phyloP scores from a whole-genome alignment of 37 sponge, comb jelly and placozoan species.

The Beroe ovata region DNA sequence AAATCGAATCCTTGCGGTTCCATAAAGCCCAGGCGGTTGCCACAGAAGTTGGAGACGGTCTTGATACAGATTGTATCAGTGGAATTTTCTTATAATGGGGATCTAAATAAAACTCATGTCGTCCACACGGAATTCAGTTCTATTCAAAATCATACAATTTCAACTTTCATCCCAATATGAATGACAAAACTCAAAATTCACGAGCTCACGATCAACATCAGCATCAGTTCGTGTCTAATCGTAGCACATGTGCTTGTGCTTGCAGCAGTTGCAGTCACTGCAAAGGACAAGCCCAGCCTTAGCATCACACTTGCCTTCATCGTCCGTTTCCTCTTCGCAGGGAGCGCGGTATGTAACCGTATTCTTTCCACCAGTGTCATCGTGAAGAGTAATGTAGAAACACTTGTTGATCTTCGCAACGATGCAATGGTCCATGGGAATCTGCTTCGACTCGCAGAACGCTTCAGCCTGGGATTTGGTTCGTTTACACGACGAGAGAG shows the following conservation, averaged over 20 bases:
- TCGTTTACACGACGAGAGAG: background rate
- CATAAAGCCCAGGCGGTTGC: too few species aligned
- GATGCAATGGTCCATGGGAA: background rate
- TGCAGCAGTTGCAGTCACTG: too few species aligned
- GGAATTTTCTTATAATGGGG: too few species aligned
- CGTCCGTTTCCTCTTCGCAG: background rate
- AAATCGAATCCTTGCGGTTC: too few species aligned
- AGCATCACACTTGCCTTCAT: background rate
- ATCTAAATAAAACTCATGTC: too few species aligned
- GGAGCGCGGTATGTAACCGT: background rate
- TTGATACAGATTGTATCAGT: too few species aligned
- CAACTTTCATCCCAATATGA: too few species aligned
- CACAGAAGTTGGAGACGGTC: too few species aligned
- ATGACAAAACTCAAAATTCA: too few species aligned
- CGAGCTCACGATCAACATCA: too few species aligned
- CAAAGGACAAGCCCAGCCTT: conserved; percentile 1
- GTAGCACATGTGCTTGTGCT: conserved; percentile 11
- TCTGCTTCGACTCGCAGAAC: background rate
- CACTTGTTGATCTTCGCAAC: conserved; percentile 15
- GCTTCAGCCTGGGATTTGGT: background rate
- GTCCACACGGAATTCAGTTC: too few species aligned
- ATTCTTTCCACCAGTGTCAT: background rate
- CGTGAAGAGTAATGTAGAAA: background rate
- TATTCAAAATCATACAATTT: too few species aligned
- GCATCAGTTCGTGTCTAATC: background rate